Evolutionary conservation across 1,140 invertebrate genomes (phyloP), one percentile per base, ranked within the genome.

Genomic region (Phymorhynchus buccinoides): DNA sequence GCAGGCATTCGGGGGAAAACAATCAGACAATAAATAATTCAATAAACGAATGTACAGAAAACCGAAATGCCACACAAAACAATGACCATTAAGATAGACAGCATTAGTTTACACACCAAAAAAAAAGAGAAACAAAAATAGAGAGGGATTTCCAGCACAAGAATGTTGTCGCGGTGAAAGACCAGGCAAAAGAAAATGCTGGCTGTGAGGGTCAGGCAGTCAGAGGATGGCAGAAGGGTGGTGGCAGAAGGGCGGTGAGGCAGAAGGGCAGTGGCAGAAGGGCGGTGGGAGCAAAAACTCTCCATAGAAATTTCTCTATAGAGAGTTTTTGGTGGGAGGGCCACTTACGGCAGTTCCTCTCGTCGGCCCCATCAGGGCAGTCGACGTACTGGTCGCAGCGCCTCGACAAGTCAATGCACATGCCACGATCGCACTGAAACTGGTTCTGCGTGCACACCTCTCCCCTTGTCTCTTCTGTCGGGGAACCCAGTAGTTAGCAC

Each of bases 291-390:
- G n/a, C n/a, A n/a, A n/a, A n/a, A n/a, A n/a, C n/a, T n/a, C n/a
- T n/a, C n/a, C n/a, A n/a, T n/a, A n/a, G n/a, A n/a, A n/a, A n/a
- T n/a, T n/a, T n/a, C n/a, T n/a, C n/a, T n/a, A n/a, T 7, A 71
- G 30, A 32, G n/a, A n/a, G n/a, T n/a, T n/a, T n/a, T n/a, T n/a
- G n/a, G n/a, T n/a, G n/a, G 42, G 44, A 52, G 42, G 12, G 14
- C 22, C 37, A 89, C 90, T 88, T 87, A 96, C 97, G 96, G 94
- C 97, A 98, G 90, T 96, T 95, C 88, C 95, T 95, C 95, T 99
- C 98, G 93, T 99, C 98, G 3, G 96, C 97, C n/a, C 96, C 95
- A 93, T 98, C 98, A 22, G 95, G 94, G 91, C 98, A 99, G 91
- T 99, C 97, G 44, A 95, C 94, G 94, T 95, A 95, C 14, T 96